Evolutionary conservation across 1,140 invertebrate genomes (phyloP), one percentile per base, ranked within the genome.

Genomic region (Geopemphigus sp.): DNA sequence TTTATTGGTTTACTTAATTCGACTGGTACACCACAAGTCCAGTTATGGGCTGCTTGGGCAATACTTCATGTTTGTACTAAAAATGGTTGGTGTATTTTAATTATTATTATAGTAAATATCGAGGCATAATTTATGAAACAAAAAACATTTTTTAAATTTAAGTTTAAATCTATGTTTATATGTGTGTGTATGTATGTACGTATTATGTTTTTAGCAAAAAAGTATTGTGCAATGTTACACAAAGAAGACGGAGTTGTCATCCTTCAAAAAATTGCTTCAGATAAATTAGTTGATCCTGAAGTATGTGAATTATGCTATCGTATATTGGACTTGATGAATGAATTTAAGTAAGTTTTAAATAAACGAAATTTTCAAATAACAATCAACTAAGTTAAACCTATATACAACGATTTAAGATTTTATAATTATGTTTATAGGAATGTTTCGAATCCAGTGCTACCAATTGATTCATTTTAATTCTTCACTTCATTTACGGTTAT

Each of bases 31-130:
- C 88, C 89, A 83, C 89, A 91, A 64, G 92, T 93, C 56, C 92
- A 93, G 83, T 84, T 94, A 24, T 94, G 93, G 93, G 92, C 92
- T 47, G 89, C 93, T 12, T 94, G 93, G 93, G 93, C 93, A 0
- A 91, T 94, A 82, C 91, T 93, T 84, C 93, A 94, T 85, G 93
- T 94, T 54, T 93, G 92, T 84, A 90, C 90, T 12, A 93, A 92
- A 85, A 93, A 93, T 86, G 89, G 91, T 92, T 86, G 88, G 88
- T 68, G 14, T 24, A 50, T 47, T 47, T 68, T 68, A 26, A 15
- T 26, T 22, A 68, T 24, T 12, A 17, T 50, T 50, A 26, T 54
- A 68, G 0, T 22, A 5, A 4, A 26, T 26, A 5, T 68, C 17
- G 0, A 0, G 8, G 0, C 5, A 45, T 50, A 50, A 50, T 45